Evolutionary conservation across 64 coral and sea anemone species (phyloP), one percentile per base, ranked within the genome.

Genomic region (Stichodactyla mertensii): DNA sequence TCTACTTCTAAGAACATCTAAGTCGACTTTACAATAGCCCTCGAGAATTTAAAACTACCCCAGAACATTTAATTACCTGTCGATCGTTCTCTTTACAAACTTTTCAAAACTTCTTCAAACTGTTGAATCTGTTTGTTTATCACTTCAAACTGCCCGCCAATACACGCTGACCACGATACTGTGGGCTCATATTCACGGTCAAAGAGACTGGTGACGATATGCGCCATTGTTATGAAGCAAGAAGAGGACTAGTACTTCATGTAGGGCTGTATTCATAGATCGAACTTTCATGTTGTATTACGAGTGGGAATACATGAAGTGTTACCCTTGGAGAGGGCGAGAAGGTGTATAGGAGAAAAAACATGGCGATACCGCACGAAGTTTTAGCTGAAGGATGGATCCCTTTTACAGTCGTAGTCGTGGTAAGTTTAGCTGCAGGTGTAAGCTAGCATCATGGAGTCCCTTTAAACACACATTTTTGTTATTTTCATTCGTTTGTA

Each of bases 341-440:
- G 36, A 1, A 66, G 20, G 7, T 16, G 59, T 66, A 66, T 66
- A 66, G 62, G 19, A 66, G 28, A 45, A 52, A 52, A 79, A 85
- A 61, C 31, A 99, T 99, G 97, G 77, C 80, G 19, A 90, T 99
- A 53, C 97, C 97, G 78, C 86, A 92, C 51, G 85, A 87, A 26
- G 93, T 99, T 11, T 57, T 99, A 64, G 93, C 90, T 10, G 88
- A 87, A 88, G 93, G 97, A 5, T 99, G 97, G 97, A 99, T 99
- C 67, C 97, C 97, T 19, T 99, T 99, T 78, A 94, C 93, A 56
- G 93, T 99, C 5, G 88, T 99, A 16, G 85, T 99, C 10, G 93
- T 99, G 88, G 97, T 99, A 64, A 95, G 97, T 86, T 54, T 1
- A n/a, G 13, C 26, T 86, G 52, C 60, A 86, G 23, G 19, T 8